Base-by-base conservation (phyloP, 1,140 invertebrate genomes). In the Bombus affinis region DNA sequence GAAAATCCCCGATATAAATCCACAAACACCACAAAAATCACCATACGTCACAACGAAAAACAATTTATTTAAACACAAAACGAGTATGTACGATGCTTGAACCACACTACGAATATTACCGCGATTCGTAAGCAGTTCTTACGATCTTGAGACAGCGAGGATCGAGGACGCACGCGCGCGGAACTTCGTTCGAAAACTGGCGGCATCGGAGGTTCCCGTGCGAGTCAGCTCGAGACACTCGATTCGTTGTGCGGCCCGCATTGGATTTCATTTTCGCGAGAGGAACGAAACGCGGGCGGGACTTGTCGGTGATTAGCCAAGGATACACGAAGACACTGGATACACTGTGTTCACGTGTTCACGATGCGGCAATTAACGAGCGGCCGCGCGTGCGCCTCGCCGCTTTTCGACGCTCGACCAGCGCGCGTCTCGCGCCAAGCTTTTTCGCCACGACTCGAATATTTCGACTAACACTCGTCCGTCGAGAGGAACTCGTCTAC, bases 401-500 rank as follows among this genome's bases (percentile, higher is more conserved):
- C 32, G 37, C 9, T 62, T 73, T 32, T 68, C 73, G 25, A 42
- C 57, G 37, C 53, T 59, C 37, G 75, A 47, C 57, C 32, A 8
- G 28, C 39, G 70, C 13, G 25, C 47, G 28, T n/a, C 57, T 44
- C 78, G 66, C 79, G 37, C 10, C 37, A 57, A 66, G 25, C 74
- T 85, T 85, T 85, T 85, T 80, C 83, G 42, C 39, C 37, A 2
- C 65, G 53, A 15, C 83, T 28, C 68, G 76, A 73, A 85, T 72
- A 85, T 85, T 85, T 85, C 83, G 68, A 85, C 83, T 80, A 59
- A 80, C 83, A 73, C 68, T 80, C 75, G 75, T 47, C 32, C 1
- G 28, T 39, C 68, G 44, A 70, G 73, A 85, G 66, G 68, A 80
- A 62, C 83, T 59, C 32, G 83, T 62, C 76, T 80, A 72, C 68